Base-by-base conservation (phyloP, 2,888 invertebrate genomes). In the Drosophila paramelanica region DNA sequence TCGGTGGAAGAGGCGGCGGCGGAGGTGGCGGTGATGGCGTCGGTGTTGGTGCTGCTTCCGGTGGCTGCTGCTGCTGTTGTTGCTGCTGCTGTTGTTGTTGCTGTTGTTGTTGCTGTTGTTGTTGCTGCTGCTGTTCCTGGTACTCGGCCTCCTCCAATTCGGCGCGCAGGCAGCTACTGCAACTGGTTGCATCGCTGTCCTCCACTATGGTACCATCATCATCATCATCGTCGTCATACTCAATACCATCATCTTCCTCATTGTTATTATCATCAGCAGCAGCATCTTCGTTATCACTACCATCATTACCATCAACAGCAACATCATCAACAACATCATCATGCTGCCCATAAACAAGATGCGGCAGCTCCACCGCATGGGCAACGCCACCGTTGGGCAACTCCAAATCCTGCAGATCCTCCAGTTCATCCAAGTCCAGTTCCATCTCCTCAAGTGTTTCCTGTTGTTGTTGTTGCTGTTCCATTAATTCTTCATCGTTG, bases 141-240 rank as follows among this genome's bases (percentile, higher is more conserved):
- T 57, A 65, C 10, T 66, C 71, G 3, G 66, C 65, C 13, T 84
- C 84, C 20, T 84, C 85, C 5, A 68, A 11, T 13, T 81, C 85
- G 42, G 81, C 85, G 14, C 83, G 85, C 5, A 62, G 67, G 49
- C 88, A 83, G 47, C 88, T 88, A 46, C 83, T 83, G 59, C 83
- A 83, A 59, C 83, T 83, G 47, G 88, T 83, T 59, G 83, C 83
- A 85, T 83, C 83, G 67, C 83, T 83, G 27, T 83, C 83, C 46
- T 83, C 83, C 17, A 83, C 85, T 10, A 88, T 87, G 31, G 82
- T 81, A n/a, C 55, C 81, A 51, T 72, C 85, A 25, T 84, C 84
- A 25, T 82, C 80, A 0, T 69, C 67, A 0, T 13, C 59, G 1
- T 17, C 64, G 0, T 42, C 42, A 1, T 23, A 23, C 3, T 23